Base-by-base conservation (phyloP, 1,140 invertebrate genomes). In the Adoxophyes honmai region DNA sequence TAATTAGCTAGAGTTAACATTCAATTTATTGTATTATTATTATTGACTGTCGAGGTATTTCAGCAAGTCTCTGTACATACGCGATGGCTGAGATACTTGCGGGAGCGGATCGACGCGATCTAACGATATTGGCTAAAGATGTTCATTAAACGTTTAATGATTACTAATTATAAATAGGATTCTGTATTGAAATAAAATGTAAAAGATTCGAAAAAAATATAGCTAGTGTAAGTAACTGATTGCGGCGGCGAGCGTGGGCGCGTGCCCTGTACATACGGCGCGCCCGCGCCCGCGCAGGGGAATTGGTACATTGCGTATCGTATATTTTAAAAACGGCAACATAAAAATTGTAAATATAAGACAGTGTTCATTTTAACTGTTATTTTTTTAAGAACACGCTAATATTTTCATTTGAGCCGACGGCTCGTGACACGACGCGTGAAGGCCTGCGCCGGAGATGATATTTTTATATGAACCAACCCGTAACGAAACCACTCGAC, bases 321-420 rank as follows among this genome's bases (percentile, higher is more conserved):
- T 78, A 74, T 79, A 82, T 79, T 78, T 77, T 77, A 77, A 75
- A 69, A 72, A 75, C 60, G 68, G 57, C 53, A 66, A 64, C 51
- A 70, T 60, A 62, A 70, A 75, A 73, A 73, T 73, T 86, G 82
- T 86, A 86, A 83, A 86, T 83, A 83, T 68, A 63, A 73, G 66
- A 78, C 73, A 72, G 72, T 84, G 71, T 81, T 79, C 70, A 75
- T 73, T 83, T 76, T 73, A 73, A 78, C 63, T 78, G 70, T 80
- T 80, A 75, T 79, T 75, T 78, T 77, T 83, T 58, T 64, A 73
- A 71, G 69, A 73, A 73, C 72, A 78, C 67, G 52, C 52, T 62
- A 58, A 56, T 60, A 51, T 57, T 64, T 62, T 65, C 34, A 36
- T 58, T 36, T 60, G 38, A 51, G 36, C 36, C 39, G 52, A 58